phyloP scores from a whole-genome alignment of 2,113 vertebrate species.

The Acrocephalus arundinaceus region DNA sequence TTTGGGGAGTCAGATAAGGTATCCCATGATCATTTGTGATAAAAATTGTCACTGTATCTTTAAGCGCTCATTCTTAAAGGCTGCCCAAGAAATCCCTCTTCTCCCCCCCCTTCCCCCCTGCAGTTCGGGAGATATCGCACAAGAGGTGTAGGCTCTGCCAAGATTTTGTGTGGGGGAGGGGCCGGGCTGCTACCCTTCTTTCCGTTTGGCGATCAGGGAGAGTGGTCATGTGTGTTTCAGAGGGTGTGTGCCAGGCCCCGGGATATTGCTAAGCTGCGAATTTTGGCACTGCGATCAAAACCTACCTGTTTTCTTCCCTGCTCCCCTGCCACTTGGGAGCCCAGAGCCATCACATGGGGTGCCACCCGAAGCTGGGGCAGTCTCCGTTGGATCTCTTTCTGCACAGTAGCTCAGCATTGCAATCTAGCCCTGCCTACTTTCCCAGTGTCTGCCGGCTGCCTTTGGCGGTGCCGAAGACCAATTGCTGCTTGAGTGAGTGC shows the following conservation, averaged over 20 bases:
- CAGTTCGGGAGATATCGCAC: neutral
- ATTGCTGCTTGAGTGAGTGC: neutral
- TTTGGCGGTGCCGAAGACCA: neutral
- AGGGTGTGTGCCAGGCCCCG: neutral
- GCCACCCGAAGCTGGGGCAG: neutral
- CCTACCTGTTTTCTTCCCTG: neutral
- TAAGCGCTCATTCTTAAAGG: neutral
- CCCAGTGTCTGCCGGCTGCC: neutral
- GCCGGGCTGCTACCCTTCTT: neutral
- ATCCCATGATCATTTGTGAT: neutral
- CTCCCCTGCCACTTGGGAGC: neutral
- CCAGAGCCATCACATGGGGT: neutral
- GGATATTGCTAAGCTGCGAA: neutral
- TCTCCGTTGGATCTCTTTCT: neutral
- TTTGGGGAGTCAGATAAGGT: neutral
- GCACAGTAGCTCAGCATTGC: neutral
- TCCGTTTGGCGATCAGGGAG: neutral
- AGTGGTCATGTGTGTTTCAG: neutral
- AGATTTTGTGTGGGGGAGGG: neutral
- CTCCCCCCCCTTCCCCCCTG: neutral
- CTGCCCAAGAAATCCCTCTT: neutral
- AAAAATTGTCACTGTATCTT: neutral
- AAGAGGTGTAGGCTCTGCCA: neutral
- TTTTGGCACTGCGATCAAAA: neutral
- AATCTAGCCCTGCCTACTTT: neutral